These are phyloP conservation scores for Neoarius graeffei DNA, from an alignment of 2,113 vertebrate species.

Conservation along the genomic window DNA sequence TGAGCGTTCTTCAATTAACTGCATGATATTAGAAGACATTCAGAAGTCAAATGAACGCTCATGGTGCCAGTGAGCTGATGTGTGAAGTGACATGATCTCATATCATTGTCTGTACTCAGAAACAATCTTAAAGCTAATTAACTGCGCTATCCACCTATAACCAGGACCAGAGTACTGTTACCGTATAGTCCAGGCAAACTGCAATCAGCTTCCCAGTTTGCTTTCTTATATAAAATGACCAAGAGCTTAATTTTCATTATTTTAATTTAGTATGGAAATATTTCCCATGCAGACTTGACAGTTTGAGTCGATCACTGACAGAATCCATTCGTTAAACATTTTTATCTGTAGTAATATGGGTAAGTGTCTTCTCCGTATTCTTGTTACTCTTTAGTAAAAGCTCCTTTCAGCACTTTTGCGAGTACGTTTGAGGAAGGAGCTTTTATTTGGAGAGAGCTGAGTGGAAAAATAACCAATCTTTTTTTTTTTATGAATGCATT, in stretches of 20 bases:
- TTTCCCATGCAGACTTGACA: neutral
- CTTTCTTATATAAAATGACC: neutral
- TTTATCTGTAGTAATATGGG: neutral
- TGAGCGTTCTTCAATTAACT: conserved; percentile 63
- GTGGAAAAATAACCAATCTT: neutral
- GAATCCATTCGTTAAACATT: neutral
- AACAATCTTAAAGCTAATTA: neutral
- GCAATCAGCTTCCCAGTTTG: neutral
- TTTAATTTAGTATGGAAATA: neutral
- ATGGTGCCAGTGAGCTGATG: neutral
- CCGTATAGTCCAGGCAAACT: neutral
- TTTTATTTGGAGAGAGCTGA: neutral
- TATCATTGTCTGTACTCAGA: neutral
- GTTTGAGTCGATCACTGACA: neutral
- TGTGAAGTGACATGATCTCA: neutral
- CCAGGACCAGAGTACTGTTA: neutral
- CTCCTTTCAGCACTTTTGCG: neutral
- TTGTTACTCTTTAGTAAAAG: neutral
- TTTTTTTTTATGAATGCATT: neutral
- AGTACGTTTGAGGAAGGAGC: neutral
- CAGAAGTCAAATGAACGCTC: conserved; percentile 46
- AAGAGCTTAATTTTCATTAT: neutral
- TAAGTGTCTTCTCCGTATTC: neutral
- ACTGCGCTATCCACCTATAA: neutral
- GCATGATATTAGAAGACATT: conserved; percentile 43